Percentiles rank a stretch among this genome's conserved stretches.
Conservation (phyloP, 2,888 invertebrate genomes). For the Drosophila buzzatii region DNA sequence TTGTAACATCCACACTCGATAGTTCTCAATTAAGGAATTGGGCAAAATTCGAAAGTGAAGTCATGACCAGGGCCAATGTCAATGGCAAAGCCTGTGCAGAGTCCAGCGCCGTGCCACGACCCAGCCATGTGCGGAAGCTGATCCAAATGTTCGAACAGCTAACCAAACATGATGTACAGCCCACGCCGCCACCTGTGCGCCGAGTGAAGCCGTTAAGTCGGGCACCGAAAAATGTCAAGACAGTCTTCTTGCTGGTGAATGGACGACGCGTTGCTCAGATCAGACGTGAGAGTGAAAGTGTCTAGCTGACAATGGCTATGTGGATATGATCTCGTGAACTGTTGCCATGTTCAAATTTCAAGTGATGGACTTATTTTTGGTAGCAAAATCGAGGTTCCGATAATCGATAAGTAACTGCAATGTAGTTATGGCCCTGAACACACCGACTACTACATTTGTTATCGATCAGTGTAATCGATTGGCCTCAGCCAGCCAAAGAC, state of each 20-base stretch:
- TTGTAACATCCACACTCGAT: neutral
- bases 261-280: constrained; percentile 28
- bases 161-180: neutral
- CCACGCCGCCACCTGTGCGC: neutral
- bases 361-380: neutral
- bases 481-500: neutral
- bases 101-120: neutral
- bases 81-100: neutral
- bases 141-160: constrained; percentile 39
- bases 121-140: constrained; percentile 24
- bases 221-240: neutral
- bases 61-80: constrained; percentile 10
- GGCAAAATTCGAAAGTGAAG: neutral
- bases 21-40: neutral
- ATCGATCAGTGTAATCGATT: neutral
- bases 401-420: neutral
- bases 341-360: neutral
- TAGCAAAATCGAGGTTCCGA: neutral
- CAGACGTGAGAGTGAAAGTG: neutral
- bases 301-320: neutral
- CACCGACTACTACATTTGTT: neutral
- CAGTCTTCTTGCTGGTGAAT: constrained; percentile 32
- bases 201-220: no score
- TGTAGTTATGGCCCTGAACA: neutral
- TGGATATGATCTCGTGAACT: neutral